phyloP scores from a whole-genome alignment of 2,888 invertebrate genomes.

The Osmoderma eremita region DNA sequence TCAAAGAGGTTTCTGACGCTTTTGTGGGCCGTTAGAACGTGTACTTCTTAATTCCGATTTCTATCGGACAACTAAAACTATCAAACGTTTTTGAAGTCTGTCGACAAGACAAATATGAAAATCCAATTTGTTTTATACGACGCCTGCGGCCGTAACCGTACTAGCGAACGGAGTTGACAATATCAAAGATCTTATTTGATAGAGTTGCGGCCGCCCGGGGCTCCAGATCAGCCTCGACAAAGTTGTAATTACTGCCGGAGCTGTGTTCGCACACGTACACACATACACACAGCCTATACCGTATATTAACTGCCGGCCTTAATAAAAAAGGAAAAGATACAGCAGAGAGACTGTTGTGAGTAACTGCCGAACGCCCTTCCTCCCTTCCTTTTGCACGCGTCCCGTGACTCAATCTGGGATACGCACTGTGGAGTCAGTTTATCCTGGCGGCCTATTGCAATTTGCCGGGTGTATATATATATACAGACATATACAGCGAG shows the following conservation, averaged over 20 bases:
- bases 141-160: conserved; percentile 6
- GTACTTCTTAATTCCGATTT: too few species aligned
- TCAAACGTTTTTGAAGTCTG: conserved; percentile 1
- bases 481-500: background rate
- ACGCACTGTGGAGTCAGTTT: conserved; percentile 64
- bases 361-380: conserved; percentile 10
- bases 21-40: too few species aligned
- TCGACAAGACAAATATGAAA: conserved; percentile 34
- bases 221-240: conserved; percentile 25
- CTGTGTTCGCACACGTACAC: conserved; percentile 2
- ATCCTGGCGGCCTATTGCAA: conserved; percentile 62
- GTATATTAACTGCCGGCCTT: conserved; percentile 36
- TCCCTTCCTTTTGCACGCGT: conserved; percentile 37
- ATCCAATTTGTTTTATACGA: conserved; percentile 35
- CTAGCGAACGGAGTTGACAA: conserved; percentile 19
- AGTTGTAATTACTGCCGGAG: conserved; percentile 32
- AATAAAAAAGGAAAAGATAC: conserved; percentile 35
- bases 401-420: conserved; percentile 64
- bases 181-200: conserved; percentile 36
- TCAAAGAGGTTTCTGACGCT: too few species aligned
- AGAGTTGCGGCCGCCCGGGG: conserved; percentile 16
- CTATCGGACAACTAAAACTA: background rate
- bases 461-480: conserved; percentile 52
- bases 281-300: background rate
- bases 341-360: conserved; percentile 1